Base-by-base conservation (phyloP, 2,888 invertebrate species). In the Prostheceraeus crozeri region DNA sequence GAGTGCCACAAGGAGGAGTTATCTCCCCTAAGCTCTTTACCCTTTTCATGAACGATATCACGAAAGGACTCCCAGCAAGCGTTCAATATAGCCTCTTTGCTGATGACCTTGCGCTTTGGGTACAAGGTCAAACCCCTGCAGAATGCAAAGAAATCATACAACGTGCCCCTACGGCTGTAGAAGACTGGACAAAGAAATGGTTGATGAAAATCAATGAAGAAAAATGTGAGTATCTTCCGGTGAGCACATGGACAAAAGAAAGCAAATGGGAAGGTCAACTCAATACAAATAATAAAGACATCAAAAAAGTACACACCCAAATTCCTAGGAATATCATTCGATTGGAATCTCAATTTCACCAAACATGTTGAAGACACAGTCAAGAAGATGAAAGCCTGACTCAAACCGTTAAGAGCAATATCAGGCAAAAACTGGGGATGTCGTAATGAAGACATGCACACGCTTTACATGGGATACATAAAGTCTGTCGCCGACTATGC, bases 161-260 rank as follows among this genome's bases (percentile, higher is more conserved):
- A 10, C 8, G n/a, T 10, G 45, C 45, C 45, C 14, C 21, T 8
- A 40, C 8, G 8, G 6, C 8, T 14, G 21, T 40, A 14, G 8
- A 40, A 40, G 14, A 40, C 6, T 40, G 45, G 45, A 40, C 45
- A 8, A 14, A 40, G 19, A 40, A 40, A 16, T 40, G 45, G 45
- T 6, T 10, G 45, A 40, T 40, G 8, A 40, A 6, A 4, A 40
- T 40, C 45, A 40, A 40, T n/a, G 45, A 40, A 40, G 45, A 40
- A 14, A 40, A 40, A 40, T 11, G 6, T 8, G 45, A 40, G 45
- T 40, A 40, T 14, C 19, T 40, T 14, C 45, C 21, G 8, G 14
- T 40, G 19, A 40, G 19, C 8, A 10, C 45, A 16, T 40, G 14
- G 45, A 40, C 6, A n/a, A 8, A 14, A 6, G 45, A 40, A 40